Base-by-base conservation (phyloP, 2,113 vertebrate genomes). In the Thunnus maccoyii region DNA sequence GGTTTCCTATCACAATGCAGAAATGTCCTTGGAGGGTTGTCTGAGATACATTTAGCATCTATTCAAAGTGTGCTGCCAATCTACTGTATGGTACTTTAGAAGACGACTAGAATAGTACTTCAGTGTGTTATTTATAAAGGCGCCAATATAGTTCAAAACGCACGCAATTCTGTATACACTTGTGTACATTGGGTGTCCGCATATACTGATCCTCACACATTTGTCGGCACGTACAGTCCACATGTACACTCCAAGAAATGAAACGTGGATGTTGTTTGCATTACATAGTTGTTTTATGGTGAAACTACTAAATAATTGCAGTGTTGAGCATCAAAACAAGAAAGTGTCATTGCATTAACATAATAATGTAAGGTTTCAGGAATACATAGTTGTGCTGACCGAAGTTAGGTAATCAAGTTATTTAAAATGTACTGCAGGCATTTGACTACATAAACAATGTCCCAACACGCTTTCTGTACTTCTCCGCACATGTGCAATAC, bases 1-100 rank as follows among this genome's bases (percentile, higher is more conserved):
- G 65, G 48, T 80, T 76, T 82, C 11, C 36, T n/a, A 57, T 80
- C 58, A 82, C 58, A 81, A 72, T 68, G 60, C 36, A 54, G 55
- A 18, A 9, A 48, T 58, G 70, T 85, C 66, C 81, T 70, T 18
- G 10, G 50, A 76, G 72, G 27, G 10, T n/a, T 61, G 70, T 71
- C 25, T 30, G 41, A 63, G 72, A 75, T 52, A 57, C 68, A 71
- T 72, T 81, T 65, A 78, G 30, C 50, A 14, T 57, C 51, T 51
- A 69, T 80, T 82, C 6, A 41, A 64, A 22, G 52, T 25, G 18
- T 5, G 6, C 44, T 47, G 50, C 17, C 46, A 41, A 18, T 70
- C 20, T 72, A 68, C 13, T 55, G 54, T 9, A 20, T 14, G 22
- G 47, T 55, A 18, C 62, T 81, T 57, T 25, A 27, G 1, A 70